Conservation (phyloP, 2,797 vertebrate genomes). For the Danio tinwini region DNA sequence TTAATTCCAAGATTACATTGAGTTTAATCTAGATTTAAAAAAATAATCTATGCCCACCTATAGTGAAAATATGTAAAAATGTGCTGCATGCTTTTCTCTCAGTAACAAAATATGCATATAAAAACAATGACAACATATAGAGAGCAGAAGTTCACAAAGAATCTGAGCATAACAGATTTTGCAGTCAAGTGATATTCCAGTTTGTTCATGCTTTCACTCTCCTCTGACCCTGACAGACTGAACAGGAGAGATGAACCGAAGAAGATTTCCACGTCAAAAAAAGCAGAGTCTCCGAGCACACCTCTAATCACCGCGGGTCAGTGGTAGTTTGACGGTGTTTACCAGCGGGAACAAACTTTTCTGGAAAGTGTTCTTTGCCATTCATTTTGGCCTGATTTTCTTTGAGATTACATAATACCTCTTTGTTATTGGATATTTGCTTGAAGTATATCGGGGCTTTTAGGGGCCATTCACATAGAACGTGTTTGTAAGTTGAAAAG, state of each 20-base stretch:
- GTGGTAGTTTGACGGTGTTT: not conserved
- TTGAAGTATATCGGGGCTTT: conserved; percentile 10
- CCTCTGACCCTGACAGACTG: conserved; percentile 16
- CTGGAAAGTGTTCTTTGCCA: not conserved
- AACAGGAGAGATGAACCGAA: not conserved
- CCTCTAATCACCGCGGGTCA: not conserved
- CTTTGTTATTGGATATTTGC: not conserved
- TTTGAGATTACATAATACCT: not conserved
- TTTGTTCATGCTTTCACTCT: not conserved
- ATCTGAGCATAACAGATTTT: not conserved
- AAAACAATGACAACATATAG: not conserved
- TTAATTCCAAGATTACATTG: no score
- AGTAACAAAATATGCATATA: not conserved
- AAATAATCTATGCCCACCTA: no score
- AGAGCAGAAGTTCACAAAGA: not conserved
- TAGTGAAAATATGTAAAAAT: no score
- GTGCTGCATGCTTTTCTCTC: not conserved
- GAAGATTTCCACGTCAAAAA: not conserved
- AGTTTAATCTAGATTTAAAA: no score
- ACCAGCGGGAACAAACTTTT: conserved; percentile 4
- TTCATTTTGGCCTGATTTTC: conserved; percentile 9
- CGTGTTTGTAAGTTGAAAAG: not conserved
- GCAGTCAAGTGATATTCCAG: not conserved
- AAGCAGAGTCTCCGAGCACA: not conserved
- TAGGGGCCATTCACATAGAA: conserved; percentile 5